phyloP scores from a whole-genome alignment of 2,888 invertebrate species.

The Iselma pallidipennis region DNA sequence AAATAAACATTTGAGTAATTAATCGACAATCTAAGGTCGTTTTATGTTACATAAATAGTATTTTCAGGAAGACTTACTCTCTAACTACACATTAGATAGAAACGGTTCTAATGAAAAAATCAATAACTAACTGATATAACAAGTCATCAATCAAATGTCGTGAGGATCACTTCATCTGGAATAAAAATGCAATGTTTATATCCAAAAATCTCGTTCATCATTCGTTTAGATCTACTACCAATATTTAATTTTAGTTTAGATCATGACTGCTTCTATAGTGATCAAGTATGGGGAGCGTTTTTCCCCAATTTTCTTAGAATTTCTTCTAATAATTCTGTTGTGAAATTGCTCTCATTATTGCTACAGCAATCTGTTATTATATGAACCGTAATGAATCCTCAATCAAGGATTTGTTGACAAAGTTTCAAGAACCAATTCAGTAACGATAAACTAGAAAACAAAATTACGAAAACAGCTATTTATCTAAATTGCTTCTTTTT shows the following conservation, averaged over 20 bases:
- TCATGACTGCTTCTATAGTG: too few relatives aligned
- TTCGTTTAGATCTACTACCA: neutral
- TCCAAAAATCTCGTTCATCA: neutral
- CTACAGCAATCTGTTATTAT: neutral
- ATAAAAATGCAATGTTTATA: neutral
- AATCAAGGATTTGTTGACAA: too few relatives aligned
- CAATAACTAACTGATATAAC: conserved; percentile 23
- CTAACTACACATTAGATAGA: neutral
- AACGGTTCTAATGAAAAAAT: conserved; percentile 11
- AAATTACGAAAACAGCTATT: too few relatives aligned
- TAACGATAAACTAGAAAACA: neutral
- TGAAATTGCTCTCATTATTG: neutral
- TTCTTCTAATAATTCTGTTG: neutral
- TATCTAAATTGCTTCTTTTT: too few relatives aligned
- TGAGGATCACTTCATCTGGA: conserved; percentile 3
- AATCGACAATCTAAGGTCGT: too few relatives aligned
- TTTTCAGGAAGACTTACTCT: too few relatives aligned
- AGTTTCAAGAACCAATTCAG: neutral
- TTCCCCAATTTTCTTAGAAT: neutral
- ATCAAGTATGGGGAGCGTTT: too few relatives aligned
- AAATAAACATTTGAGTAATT: too few relatives aligned
- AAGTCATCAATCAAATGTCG: conserved; percentile 22
- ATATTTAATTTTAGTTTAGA: neutral
- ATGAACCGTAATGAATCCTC: too few relatives aligned
- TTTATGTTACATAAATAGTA: too few relatives aligned